Base-by-base conservation (phyloP, 2,888 invertebrate genomes). In the Polietes domitor region DNA sequence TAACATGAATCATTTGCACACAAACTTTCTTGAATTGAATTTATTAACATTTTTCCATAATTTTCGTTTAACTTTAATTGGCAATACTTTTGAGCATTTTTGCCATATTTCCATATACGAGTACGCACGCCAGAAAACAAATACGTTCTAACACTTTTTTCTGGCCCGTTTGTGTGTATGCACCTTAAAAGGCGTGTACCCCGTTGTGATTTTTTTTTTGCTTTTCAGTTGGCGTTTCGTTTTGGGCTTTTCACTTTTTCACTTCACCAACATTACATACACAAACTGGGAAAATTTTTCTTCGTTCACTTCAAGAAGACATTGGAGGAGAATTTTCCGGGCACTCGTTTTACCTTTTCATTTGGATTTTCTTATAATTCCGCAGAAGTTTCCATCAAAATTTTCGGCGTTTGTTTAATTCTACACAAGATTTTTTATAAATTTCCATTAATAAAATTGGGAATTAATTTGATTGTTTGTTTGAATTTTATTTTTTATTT, bases 171-270 rank as follows among this genome's bases (percentile, higher is more conserved):
- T 68, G 78, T 86, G 82, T 83, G 85, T 86, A 85, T 86, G 86
- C 85, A 87, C 87, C 87, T 87, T 84, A 86, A 87, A 87, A 87
- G 87, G 87, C 87, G 87, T 87, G 87, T 87, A 85, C 87, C 87
- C 87, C 87, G 85, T 86, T 86, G 68, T 21, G 68, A 43, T 68
- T 43, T 41, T 24, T 43, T 68, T 68, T 43, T 32, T 50, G 17
- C 58, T 15, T 10, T 3, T 32, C 41, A 65, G 26, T 65, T 53
- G 53, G 24, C 28, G 41, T 41, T 68, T 43, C 68, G 68, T 68
- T 68, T 58, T 41, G 68, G 78, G 73, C 78, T 61, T 84, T 81
- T 81, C 78, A 81, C 81, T 84, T 84, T n/a, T 84, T 84, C 80
- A 80, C 72, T 70, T 55, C 68, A 43, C 43, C 21, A 68, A 15